These are phyloP conservation scores for Sebastes glaucus DNA, from an alignment of 2,797 vertebrate genomes.

Conservation along the genomic window DNA sequence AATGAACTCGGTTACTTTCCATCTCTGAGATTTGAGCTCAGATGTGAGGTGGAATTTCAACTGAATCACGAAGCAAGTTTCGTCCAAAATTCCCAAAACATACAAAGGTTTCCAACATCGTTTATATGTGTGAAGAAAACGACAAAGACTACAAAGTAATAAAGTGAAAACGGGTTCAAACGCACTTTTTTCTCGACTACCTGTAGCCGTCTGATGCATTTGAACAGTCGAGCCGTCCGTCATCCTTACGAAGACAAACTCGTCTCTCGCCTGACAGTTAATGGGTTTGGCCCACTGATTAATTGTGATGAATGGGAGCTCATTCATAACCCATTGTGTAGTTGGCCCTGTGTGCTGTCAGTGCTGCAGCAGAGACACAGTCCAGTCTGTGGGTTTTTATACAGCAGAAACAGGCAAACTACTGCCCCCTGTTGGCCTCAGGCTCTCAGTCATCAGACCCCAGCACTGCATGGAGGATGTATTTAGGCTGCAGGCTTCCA, in stretches of 20 bases:
- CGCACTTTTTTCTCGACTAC: not conserved
- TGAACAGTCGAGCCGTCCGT: constrained; percentile 48
- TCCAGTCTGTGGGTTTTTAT: not conserved
- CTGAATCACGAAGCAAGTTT: not conserved
- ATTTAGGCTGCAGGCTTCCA: not conserved
- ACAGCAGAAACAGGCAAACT: constrained; percentile 50
- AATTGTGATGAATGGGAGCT: constrained; percentile 72
- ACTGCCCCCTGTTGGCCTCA: constrained; percentile 76
- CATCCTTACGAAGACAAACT: constrained; percentile 62
- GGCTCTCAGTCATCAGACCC: not conserved
- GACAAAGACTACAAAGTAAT: not conserved
- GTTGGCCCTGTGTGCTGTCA: constrained; percentile 57
- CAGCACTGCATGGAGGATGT: not conserved
- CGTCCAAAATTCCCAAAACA: not conserved
- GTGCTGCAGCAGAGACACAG: constrained; percentile 10
- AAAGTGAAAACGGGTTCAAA: not conserved
- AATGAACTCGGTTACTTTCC: not conserved
- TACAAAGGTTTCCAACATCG: not conserved
- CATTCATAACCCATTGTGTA: constrained; percentile 67
- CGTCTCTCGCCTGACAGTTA: constrained; percentile 62
- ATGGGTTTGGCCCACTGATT: constrained; percentile 72
- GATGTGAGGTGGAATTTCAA: not conserved
- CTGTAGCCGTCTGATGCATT: constrained; percentile 16
- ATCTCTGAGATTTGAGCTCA: not conserved
- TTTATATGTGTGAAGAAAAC: not conserved